These are phyloP conservation scores for Carcharodon carcharias DNA, from an alignment of 2,797 vertebrate species.

Conservation along the genomic window DNA sequence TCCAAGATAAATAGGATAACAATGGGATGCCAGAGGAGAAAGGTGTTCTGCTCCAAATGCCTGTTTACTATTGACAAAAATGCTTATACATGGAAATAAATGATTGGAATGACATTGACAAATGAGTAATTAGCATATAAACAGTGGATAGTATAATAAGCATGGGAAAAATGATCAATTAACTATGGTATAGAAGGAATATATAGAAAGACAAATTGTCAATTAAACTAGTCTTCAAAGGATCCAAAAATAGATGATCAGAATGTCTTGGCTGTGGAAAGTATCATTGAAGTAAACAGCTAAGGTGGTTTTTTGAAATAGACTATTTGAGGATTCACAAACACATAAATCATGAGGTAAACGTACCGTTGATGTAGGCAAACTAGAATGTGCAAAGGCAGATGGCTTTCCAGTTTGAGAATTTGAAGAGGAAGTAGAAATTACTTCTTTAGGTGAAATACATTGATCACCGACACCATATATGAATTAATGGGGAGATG, in stretches of 20 bases:
- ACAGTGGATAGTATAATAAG: neutral
- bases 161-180: neutral
- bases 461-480: neutral
- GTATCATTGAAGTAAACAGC: neutral
- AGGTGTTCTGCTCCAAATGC: neutral
- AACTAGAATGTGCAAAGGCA: neutral
- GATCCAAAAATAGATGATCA: neutral
- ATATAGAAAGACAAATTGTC: neutral
- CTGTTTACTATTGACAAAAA: neutral
- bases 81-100: neutral
- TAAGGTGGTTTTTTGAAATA: neutral
- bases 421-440: no score
- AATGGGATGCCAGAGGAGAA: neutral
- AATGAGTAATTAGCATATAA: neutral
- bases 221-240: neutral
- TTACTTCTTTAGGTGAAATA: no score
- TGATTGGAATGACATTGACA: neutral
- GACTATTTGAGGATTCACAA: neutral
- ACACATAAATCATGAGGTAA: neutral
- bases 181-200: neutral
- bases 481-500: no score
- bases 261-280: neutral
- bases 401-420: neutral
- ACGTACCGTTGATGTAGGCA: neutral
- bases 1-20: neutral